Evolutionary conservation across 2,888 invertebrate genomes (phyloP), one percentile per base, ranked within the genome.

Genomic region (Cremastinae sp.): DNA sequence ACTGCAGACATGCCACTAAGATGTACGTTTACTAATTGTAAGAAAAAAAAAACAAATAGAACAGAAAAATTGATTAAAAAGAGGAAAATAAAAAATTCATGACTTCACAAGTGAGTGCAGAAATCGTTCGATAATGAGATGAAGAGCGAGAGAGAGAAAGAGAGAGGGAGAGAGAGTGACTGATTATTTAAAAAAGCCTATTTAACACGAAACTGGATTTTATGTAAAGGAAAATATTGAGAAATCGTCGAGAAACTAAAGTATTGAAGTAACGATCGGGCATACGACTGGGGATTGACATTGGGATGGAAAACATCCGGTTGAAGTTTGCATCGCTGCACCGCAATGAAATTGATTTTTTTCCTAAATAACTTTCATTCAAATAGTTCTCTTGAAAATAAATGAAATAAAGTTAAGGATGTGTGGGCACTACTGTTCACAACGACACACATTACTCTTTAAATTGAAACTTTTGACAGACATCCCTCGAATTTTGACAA

Each of bases 271-370:
- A 71, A 75, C 65, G 69, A 79, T 77, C 77, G 79, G 79, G 79
- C 76, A 79, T 79, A 74, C 74, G 77, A 79, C 77, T 74, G 72
- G 70, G 68, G 77, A 74, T 34, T 62, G 69, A 58, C 65, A 71
- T 71, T 79, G 62, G 68, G 51, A 38, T 16, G 9, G 65, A 49
- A 36, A 5, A 34, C 7, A 62, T 56, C 9, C 9, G 4, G 10
- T n/a, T 41, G 41, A 41, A n/a, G 12, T 34, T 14, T 62, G 4
- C 14, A 62, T 47, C 14, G 10, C 8, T 14, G n/a, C 14, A 58
- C 8, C 22, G n/a, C 14, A 58, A 58, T 12, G 5, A 10, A 5
- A 41, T 41, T 9, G 8, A 2, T 41, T 41, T 5, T 5, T 41
- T 41, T 41, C 2, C 5, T n/a, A n/a, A n/a, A n/a, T n/a, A n/a